Base-by-base conservation (phyloP, 2,113 vertebrate species). In the Propithecus coquereli region DNA sequence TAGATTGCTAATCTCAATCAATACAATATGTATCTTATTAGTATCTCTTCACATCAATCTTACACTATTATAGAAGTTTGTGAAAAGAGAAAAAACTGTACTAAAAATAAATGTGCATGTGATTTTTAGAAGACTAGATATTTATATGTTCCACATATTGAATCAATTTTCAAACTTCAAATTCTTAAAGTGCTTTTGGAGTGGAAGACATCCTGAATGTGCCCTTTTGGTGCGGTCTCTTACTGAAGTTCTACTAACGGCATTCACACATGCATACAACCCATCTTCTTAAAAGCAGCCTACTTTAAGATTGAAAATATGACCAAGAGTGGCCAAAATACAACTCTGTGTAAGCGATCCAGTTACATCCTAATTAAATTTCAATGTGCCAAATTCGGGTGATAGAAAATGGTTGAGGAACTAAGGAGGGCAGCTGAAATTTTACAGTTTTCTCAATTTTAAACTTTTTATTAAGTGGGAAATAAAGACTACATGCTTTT, bases 41-140 rank as follows among this genome's bases (percentile, higher is more conserved):
- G 40, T n/a, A 3, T 37, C 1, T 87, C 27, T 65, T 59, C 45
- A 81, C 25, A 52, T 37, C 17, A 74, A 11, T 50, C 63, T 93
- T 76, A 65, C 9, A 50, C 20, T 73, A 32, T 77, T 77, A 57
- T 76, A 50, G 8, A 85, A 81, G 32, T 70, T 20, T 82, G 11
- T 94, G 45, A 94, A 82, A 14, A 89, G 54, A 76, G 52, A 77
- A 54, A 61, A 54, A 8, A 34, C 32, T 83, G 20, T 13, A 37
- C n/a, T 85, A 80, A 86, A 85, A 96, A 47, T 47, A 92, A 90
- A 57, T 40, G 52, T 77, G 32, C 23, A 47, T 45, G 16, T 71
- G 92, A 71, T 65, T 92, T 94, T 86, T 90, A 79, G 52, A 77
- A 80, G 65, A 91, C 43, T 30, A 50, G 57, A 22, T 90, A 86